Evolutionary conservation across 2,113 vertebrate genomes (phyloP), one percentile per base, ranked within the genome.

Genomic region (Gambusia affinis): DNA sequence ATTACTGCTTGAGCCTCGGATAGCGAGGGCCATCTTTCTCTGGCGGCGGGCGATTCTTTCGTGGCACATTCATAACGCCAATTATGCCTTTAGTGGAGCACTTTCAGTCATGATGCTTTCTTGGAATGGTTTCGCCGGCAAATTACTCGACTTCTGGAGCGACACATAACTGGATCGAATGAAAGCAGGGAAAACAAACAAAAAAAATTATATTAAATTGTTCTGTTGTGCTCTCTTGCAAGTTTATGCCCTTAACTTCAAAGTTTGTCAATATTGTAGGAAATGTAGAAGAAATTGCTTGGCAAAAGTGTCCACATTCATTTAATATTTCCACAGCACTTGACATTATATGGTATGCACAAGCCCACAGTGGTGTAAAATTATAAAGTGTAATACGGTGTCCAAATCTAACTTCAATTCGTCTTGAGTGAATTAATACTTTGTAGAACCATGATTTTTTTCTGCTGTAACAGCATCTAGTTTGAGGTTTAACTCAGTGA

Each of bases 21-120:
- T 8, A 14, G 19, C 15, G 10, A 57, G 42, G 72, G 7, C 51
- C 51, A 57, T 57, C 22, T 14, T 12, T 82, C 39, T 63, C 35
- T 39, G 63, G 61, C 0, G 6, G 57, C 35, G 1, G 29, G 14
- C n/a, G 51, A 28, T 68, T 70, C 28, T 30, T 62, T 75, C 29
- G 3, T 8, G 24, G 15, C 31, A 12, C 61, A 72, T 69, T 37
- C 54, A 79, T 17, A 72, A 35, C 61, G 37, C 33, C 78, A 75
- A 66, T 75, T 74, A 60, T 65, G 68, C 17, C 19, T 73, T 39
- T 79, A 11, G 66, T 76, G 78, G 60, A 60, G 19, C 62, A 35
- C 29, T 73, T 65, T 30, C 15, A 37, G 67, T 83, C n/a, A 28
- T 35, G 24, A 74, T 60, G 5, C 33, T n/a, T 44, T 47, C 44